Evolutionary conservation across 1,140 invertebrate genomes (phyloP).

Genomic region (Tetragonula clypearis): DNA sequence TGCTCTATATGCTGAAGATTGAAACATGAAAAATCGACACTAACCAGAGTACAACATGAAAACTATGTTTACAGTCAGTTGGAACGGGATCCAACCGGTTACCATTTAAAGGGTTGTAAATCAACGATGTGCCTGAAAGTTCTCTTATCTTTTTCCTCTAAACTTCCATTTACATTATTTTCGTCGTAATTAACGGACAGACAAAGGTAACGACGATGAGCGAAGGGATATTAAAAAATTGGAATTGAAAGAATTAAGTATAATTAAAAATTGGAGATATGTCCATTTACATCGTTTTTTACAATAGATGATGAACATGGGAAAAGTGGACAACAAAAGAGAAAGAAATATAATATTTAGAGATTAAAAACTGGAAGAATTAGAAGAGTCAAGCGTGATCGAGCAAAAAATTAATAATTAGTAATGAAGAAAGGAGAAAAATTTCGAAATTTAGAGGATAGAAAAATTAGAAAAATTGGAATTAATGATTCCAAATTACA

Average conservation of each 20-base stretch:
- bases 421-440: not conserved
- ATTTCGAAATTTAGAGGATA: no score
- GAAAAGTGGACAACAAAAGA: no score
- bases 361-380: no score
- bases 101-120: slow-evolving; percentile 47
- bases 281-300: no score
- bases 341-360: no score
- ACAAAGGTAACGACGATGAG: not conserved
- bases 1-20: not conserved
- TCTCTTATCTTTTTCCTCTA: not conserved
- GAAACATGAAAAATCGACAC: slow-evolving; percentile 35
- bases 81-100: slow-evolving; percentile 63
- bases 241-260: not conserved
- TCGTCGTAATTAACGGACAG: not conserved
- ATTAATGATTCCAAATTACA: not conserved
- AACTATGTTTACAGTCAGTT: slow-evolving; percentile 19
- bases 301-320: no score
- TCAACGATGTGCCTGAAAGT: slow-evolving; percentile 28
- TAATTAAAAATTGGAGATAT: not conserved
- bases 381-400: no score
- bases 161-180: not conserved
- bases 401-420: not conserved
- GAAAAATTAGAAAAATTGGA: not conserved
- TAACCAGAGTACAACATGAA: slow-evolving; percentile 18
- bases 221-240: not conserved